A percentile compares a stretch with the other conserved stretches of the same genome.
phyloP scores from a whole-genome alignment of 1,140 invertebrate genomes.

The Armadillidium nasatum region DNA sequence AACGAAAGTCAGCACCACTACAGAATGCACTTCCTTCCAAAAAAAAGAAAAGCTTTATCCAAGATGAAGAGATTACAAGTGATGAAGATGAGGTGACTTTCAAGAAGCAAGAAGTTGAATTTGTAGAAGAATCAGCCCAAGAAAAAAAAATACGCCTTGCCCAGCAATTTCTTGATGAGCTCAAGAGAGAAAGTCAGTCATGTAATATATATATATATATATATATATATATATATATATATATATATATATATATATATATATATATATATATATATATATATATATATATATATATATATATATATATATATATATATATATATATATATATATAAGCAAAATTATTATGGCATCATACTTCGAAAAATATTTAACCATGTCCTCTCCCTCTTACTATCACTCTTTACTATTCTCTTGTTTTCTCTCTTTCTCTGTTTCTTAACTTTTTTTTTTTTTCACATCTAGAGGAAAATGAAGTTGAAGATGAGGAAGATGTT shows the following conservation, averaged over 20 bases:
- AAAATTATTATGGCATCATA: too few species aligned
- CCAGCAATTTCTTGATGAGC: constrained; percentile 80
- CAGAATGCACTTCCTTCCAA: not conserved
- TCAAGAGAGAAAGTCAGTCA: constrained; percentile 66
- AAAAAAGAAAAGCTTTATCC: constrained; percentile 18
- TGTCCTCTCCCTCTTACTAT: too few species aligned
- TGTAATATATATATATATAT: not conserved
- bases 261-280: not conserved
- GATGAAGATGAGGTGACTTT: constrained; percentile 33
- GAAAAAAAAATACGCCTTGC: constrained; percentile 82
- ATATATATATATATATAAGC: too few species aligned
- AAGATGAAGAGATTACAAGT: constrained; percentile 45
- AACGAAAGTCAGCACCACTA: not conserved
- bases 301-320: too few species aligned
- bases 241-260: not conserved
- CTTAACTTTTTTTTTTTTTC: too few species aligned
- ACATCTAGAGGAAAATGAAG: constrained; percentile 62
- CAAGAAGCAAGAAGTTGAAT: constrained; percentile 14
- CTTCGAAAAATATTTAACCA: too few species aligned
- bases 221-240: not conserved
- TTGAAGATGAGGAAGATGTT: constrained; percentile 62
- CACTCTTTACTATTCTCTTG: too few species aligned
- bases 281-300: too few species aligned
- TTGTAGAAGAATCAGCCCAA: constrained; percentile 71
- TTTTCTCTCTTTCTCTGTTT: too few species aligned